Evolutionary conservation across 1,140 invertebrate species (phyloP), one percentile per base, ranked within the genome.

Genomic region (Geopemphigus sp.): DNA sequence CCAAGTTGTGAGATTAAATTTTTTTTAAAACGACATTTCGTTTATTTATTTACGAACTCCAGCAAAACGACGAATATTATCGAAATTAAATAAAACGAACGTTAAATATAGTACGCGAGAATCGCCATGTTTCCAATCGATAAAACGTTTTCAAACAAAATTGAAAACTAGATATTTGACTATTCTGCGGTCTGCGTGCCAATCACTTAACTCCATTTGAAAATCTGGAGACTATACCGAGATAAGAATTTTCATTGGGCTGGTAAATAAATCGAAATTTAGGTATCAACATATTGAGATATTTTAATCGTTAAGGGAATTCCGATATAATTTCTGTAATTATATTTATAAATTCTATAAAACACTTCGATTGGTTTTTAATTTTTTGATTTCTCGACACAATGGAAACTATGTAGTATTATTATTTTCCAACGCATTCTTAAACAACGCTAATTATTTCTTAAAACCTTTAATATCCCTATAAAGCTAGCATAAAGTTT

Each of bases 401-500:
- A 6, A 26, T 70, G 45, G 22, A 50, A 82, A 26, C 29, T 73
- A 82, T 57, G 74, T 81, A 81, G n/a, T 81, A 73, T 81, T 78
- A 84, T 70, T 70, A 8, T 54, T 54, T 72, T 54, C 24, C 29
- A 29, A 70, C 29, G 66, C 47, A 47, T 53, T 70, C 50, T 54
- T 53, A 70, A 70, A 53, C 26, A 70, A 11, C 53, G 53, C 66
- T 53, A 70, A 70, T 70, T 70, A 53, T 53, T 70, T 70, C 45
- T 45, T 1, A 70, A 70, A 70, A 50, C 66, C 66, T 70, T 70
- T n/a, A 70, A 70, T 70, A 70, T 53, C 24, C 50, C 66, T 70
- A 70, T 24, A 70, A 70, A 70, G 45, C 24, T 70, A 45, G 26
- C 22, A 53, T 70, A 70, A 24, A 50, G 24, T 68, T 47, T 68